Percentiles rank a stretch among this genome's conserved stretches.
phyloP scores from a whole-genome alignment of 2,113 vertebrate genomes.

The Sitta europaea region DNA sequence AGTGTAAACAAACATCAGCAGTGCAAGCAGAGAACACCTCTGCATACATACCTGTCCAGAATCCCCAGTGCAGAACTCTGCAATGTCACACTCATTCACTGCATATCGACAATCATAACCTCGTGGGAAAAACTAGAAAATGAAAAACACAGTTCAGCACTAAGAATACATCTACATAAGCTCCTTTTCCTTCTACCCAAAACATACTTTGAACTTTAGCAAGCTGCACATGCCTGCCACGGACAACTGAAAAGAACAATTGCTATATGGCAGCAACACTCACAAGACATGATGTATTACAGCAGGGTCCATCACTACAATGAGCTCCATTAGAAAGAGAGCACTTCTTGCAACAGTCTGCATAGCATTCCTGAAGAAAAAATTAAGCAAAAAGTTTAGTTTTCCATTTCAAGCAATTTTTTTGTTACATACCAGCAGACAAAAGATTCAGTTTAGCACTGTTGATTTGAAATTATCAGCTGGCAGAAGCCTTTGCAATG shows the following conservation, averaged over 20 bases:
- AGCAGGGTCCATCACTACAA: conserved; percentile 95
- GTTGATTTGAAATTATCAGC: background rate
- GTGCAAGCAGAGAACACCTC: background rate
- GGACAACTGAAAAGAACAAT: background rate
- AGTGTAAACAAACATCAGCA: background rate
- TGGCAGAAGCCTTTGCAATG: background rate
- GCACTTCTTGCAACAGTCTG: conserved; percentile 96
- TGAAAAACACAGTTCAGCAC: background rate
- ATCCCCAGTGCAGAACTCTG: conserved; percentile 92
- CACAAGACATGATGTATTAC: conserved; percentile 90
- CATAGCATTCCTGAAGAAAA: conserved; percentile 87
- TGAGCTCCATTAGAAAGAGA: conserved; percentile 95
- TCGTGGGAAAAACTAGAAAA: conserved; percentile 87
- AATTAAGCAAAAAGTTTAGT: background rate
- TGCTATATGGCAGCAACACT: conserved; percentile 6
- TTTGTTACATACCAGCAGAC: background rate
- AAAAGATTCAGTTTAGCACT: background rate
- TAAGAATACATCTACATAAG: background rate
- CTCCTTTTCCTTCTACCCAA: background rate
- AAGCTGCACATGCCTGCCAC: background rate
- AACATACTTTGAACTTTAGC: background rate
- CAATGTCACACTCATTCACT: conserved; percentile 94
- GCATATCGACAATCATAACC: conserved; percentile 90
- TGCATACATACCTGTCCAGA: conserved; percentile 87
- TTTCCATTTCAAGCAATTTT: background rate